These are phyloP conservation scores for Caenorhabditis japonica DNA, from an alignment of 2,888 invertebrate genomes.

Conservation along the genomic window DNA sequence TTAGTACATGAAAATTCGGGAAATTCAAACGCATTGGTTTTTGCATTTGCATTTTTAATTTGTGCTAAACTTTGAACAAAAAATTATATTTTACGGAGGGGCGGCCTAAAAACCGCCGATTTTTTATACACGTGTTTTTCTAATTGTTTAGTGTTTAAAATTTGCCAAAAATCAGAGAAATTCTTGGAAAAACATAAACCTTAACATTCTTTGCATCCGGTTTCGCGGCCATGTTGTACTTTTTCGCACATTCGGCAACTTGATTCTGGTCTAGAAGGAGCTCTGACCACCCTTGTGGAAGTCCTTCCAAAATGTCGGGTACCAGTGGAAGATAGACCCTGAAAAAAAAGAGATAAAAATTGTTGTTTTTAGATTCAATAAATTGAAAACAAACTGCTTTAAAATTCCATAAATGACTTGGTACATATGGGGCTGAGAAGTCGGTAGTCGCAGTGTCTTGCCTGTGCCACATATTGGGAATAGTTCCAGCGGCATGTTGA, in stretches of 20 bases:
- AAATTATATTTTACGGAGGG: no score
- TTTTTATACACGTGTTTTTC: no score
- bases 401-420: constrained; percentile 16
- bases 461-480: constrained; percentile 22
- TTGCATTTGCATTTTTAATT: no score
- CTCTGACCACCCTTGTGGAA: constrained; percentile 18
- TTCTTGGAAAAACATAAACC: neutral
- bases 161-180: no score
- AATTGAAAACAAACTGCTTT: constrained; percentile 10
- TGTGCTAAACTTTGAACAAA: no score
- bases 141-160: no score
- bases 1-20: no score
- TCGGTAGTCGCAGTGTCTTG: constrained; percentile 15
- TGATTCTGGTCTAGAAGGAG: constrained; percentile 82
- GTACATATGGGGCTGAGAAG: constrained; percentile 4
- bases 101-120: no score
- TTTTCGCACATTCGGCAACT: constrained; percentile 92
- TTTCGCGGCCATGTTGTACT: constrained; percentile 93
- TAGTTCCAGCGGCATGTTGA: constrained; percentile 3
- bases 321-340: constrained; percentile 26
- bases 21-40: no score
- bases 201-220: constrained; percentile 91
- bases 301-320: constrained; percentile 3
- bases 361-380: neutral
- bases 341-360: constrained; percentile 5